A percentile compares a stretch with the other conserved stretches of the same genome.
Evolutionary conservation across 2,113 vertebrate species (phyloP).

Genomic region (Tragelaphus scriptus): DNA sequence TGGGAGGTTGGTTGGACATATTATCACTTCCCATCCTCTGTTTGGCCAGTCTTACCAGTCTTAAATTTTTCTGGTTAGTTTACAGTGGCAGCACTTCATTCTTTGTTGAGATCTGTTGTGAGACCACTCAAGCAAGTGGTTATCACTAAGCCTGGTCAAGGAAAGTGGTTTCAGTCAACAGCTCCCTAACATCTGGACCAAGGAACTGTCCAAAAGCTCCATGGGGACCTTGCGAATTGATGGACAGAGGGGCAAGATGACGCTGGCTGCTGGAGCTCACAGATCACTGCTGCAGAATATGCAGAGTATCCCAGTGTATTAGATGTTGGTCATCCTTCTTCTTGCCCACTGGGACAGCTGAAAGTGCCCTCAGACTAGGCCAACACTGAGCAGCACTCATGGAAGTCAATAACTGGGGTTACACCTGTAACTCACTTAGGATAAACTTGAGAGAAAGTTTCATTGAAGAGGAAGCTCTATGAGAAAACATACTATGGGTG

Average conservation of each 20-base stretch:
- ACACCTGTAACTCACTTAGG: not conserved
- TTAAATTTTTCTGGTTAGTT: not conserved
- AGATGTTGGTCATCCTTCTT: not conserved
- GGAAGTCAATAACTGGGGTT: not conserved
- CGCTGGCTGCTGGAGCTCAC: not conserved
- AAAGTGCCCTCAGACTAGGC: not conserved
- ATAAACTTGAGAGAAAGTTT: not conserved
- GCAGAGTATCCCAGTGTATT: not conserved
- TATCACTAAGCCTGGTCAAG: not conserved
- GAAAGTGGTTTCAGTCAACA: not conserved
- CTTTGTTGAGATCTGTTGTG: not conserved
- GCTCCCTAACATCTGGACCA: not conserved
- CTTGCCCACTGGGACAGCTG: accelerated
- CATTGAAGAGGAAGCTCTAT: not conserved
- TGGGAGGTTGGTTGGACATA: not conserved
- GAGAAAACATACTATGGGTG: not conserved
- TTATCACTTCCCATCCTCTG: not conserved
- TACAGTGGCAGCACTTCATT: not conserved
- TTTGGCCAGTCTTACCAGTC: not conserved
- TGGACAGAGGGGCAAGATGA: not conserved
- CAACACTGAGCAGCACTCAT: not conserved
- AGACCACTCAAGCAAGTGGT: not conserved
- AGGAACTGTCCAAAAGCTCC: not conserved
- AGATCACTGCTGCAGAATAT: not conserved
- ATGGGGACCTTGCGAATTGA: not conserved